Percentiles rank a stretch among this genome's conserved stretches.
These are phyloP conservation scores for Karalla daura DNA, from an alignment of 2,797 vertebrate genomes.

Conservation along the genomic window DNA sequence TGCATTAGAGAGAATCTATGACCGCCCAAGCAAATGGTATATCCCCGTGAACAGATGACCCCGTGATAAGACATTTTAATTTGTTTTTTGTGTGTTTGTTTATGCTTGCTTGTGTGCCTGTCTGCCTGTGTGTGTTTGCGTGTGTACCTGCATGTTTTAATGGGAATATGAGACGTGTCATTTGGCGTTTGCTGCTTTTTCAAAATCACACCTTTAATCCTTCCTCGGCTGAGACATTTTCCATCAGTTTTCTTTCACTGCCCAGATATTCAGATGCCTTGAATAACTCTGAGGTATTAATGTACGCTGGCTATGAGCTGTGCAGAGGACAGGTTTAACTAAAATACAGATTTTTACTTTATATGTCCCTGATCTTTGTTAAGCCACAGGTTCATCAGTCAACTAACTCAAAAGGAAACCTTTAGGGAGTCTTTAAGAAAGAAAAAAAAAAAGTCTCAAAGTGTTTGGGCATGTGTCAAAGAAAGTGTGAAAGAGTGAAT, in stretches of 20 bases:
- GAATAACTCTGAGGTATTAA: slow-evolving; percentile 81
- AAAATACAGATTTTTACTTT: slow-evolving; percentile 18
- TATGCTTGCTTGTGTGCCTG: background rate
- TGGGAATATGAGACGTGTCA: slow-evolving; percentile 29
- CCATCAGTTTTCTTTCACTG: slow-evolving; percentile 85
- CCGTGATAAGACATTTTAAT: slow-evolving; percentile 48
- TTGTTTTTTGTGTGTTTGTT: slow-evolving; percentile 9
- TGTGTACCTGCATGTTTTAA: background rate
- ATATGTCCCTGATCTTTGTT: slow-evolving; percentile 10
- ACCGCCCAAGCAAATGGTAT: slow-evolving; percentile 41
- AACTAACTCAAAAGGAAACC: slow-evolving; percentile 8
- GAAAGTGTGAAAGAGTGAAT: slow-evolving; percentile 38
- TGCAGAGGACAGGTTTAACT: slow-evolving; percentile 38
- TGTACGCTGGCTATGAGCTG: slow-evolving; percentile 71
- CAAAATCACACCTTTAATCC: slow-evolving; percentile 41
- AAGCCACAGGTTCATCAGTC: background rate
- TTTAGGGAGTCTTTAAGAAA: background rate
- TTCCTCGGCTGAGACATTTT: slow-evolving; percentile 80
- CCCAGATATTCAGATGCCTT: slow-evolving; percentile 85
- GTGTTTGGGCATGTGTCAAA: slow-evolving; percentile 33
- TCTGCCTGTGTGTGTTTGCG: background rate
- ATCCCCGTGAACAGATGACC: slow-evolving; percentile 47
- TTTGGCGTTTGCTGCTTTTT: slow-evolving; percentile 33
- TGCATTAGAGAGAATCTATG: slow-evolving; percentile 32
- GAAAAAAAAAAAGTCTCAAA: background rate